phyloP scores from a whole-genome alignment of 2,888 invertebrate species.

The Ypsolopha sequella region DNA sequence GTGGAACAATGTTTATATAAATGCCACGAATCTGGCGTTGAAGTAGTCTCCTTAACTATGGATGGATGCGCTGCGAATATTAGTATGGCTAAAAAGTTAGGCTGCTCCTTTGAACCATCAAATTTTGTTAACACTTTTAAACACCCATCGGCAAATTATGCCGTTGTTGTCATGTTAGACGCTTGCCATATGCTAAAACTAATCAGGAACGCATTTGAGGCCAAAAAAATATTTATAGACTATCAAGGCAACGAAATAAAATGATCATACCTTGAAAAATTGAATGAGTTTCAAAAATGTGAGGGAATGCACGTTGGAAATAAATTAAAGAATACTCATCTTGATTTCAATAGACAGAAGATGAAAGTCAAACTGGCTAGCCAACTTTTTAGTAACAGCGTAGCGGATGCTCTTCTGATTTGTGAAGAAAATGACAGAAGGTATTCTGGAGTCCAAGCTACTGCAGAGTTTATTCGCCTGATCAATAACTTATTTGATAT shows the following conservation, averaged over 20 bases:
- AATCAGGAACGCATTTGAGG: constrained; percentile 1
- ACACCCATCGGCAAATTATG: neutral
- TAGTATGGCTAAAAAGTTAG: constrained; percentile 7
- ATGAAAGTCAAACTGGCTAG: neutral
- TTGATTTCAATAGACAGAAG: neutral
- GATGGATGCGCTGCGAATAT: constrained; percentile 10
- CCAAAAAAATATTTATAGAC: constrained; percentile 3
- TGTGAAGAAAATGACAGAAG: neutral
- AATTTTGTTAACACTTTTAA: neutral
- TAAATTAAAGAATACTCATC: neutral
- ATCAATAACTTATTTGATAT: neutral
- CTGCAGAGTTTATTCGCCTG: neutral
- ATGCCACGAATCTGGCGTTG: constrained; percentile 5
- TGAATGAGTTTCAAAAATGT: neutral
- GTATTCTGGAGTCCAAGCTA: neutral
- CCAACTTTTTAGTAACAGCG: neutral
- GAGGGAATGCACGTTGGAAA: neutral
- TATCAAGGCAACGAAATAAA: constrained; percentile 4
- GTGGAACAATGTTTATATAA: constrained; percentile 4
- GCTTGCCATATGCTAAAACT: constrained; percentile 5
- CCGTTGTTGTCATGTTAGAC: neutral
- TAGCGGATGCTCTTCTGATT: neutral
- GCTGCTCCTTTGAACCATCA: constrained; percentile 7
- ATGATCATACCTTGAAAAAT: neutral
- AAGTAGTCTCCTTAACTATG: constrained; percentile 7